Base-by-base conservation (phyloP, 2,113 vertebrate genomes). In the Galemys pyrenaicus region DNA sequence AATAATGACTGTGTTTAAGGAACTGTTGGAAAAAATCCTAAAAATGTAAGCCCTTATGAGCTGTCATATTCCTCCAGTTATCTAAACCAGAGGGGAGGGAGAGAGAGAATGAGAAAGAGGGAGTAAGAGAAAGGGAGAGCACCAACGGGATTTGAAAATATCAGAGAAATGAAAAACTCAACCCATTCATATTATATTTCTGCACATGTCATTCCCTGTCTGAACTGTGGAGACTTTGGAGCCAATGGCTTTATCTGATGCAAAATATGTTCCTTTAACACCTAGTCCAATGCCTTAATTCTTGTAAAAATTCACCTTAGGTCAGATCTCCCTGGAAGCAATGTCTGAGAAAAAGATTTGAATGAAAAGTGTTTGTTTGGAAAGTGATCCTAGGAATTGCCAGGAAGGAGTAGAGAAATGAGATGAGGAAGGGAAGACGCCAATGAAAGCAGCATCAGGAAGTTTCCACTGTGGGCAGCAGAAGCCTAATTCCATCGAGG, bases 341-440 rank as follows among this genome's bases (percentile, higher is more conserved):
- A 46, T 58, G 39, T 30, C 54, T 22, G 30, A 82, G 73, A 71
- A 91, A 58, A 89, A 75, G 20, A 41, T 49, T 6, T 64, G 28
- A 89, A 44, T 49, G 49, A 87, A 82, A 93, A n/a, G n/a, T 86
- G 24, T 75, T 92, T 78, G 20, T 82, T 35, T 71, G 44, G 71
- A 86, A 90, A 44, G 46, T 30, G 60, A 75, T 71, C 41, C 65
- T n/a, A n/a, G 37, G 39, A 84, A 79, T 83, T n/a, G 37, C 54
- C 19, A 86, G 30, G 60, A 24, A 56, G 22, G 24, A 70, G 44
- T 65, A 4, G 58, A 49, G 41, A 78, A 28, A 5, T 13, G 41
- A 93, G 79, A 54, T 4, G 24, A 10, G 6, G 41, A 51, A 77
- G 30, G 41, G 19, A 70, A 58, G 84, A 39, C 28, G 37, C 24